These are phyloP conservation scores for Acrossocheilus fasciatus DNA, from an alignment of 2,797 vertebrate species.

Conservation along the genomic window DNA sequence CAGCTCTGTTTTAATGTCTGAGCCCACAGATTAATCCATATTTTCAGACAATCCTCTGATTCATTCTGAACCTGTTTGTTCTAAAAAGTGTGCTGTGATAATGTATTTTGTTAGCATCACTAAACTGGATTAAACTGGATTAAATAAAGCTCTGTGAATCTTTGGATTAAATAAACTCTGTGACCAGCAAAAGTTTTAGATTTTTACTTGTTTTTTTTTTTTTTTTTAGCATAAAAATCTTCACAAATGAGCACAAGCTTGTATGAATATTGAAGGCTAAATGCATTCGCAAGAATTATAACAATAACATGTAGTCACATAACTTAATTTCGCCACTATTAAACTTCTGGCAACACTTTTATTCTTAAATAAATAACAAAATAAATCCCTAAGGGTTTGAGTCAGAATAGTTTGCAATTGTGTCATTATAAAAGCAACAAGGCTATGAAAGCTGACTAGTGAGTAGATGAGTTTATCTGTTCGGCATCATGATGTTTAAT, in stretches of 20 bases:
- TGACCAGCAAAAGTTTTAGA: background rate
- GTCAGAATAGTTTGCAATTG: background rate
- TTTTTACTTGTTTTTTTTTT: background rate
- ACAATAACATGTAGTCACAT: background rate
- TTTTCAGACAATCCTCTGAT: background rate
- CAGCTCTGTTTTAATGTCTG: background rate
- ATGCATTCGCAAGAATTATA: background rate
- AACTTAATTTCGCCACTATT: background rate
- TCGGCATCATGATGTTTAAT: background rate
- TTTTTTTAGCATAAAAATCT: background rate
- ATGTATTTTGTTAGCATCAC: background rate
- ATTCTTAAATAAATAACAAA: background rate
- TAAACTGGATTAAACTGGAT: no score
- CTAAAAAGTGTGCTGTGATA: background rate
- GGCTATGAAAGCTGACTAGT: background rate
- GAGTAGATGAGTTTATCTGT: background rate
- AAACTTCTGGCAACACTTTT: background rate
- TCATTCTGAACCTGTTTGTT: background rate
- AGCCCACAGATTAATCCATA: background rate
- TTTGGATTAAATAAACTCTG: background rate
- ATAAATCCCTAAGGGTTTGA: background rate
- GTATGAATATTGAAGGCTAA: background rate
- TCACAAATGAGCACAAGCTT: background rate
- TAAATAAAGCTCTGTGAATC: background rate
- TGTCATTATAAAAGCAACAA: background rate